Evolutionary conservation across 2,888 invertebrate species (phyloP).

Genomic region (Pilophorus perplexus): DNA sequence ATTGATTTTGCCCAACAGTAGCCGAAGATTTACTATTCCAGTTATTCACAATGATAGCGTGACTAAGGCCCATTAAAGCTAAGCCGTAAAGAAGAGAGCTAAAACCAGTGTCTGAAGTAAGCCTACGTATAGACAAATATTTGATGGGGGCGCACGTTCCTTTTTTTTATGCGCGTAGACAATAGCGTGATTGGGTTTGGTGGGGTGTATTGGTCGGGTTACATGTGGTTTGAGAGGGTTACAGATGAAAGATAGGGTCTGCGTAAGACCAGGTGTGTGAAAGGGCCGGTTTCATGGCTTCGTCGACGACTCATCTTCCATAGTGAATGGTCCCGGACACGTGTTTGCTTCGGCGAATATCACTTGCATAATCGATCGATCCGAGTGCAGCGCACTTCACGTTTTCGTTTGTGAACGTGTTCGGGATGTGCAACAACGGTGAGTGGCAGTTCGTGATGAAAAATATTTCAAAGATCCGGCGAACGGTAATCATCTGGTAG

Average conservation of each 20-base stretch:
- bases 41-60: background rate
- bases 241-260: no score
- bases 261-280: background rate
- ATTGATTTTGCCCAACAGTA: background rate
- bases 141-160: background rate
- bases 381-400: no score
- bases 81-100: background rate
- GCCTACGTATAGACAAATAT: background rate
- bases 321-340: no score
- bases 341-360: no score
- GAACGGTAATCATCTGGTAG: no score
- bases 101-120: background rate
- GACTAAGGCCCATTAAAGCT: background rate
- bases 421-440: no score
- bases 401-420: no score
- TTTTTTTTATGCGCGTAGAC: background rate
- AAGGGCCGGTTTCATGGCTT: background rate
- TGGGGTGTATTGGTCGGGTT: background rate
- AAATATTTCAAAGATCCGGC: no score
- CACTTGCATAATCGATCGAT: conserved; percentile 28
- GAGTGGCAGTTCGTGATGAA: no score
- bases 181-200: background rate
- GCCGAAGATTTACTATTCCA: background rate
- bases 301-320: no score
- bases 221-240: background rate